Conservation (phyloP, 2,797 vertebrate species). For the Clarias pachynema region DNA sequence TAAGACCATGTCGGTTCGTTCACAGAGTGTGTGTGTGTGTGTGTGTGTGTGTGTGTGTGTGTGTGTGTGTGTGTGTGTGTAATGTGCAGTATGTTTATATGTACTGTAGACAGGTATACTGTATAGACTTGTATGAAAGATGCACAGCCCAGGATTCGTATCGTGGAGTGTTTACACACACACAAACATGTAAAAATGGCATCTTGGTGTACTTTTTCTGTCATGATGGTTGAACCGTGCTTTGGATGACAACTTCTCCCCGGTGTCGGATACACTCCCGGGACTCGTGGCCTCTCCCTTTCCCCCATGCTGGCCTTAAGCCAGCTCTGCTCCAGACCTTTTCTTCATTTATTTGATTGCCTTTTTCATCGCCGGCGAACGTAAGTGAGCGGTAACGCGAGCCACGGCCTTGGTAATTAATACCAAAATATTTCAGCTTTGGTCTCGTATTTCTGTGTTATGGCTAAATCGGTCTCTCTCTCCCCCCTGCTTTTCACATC, state of each 20-base stretch:
- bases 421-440: conserved; percentile 81
- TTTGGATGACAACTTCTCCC: conserved; percentile 63
- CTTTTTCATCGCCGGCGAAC: conserved; percentile 65
- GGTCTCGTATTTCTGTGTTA: conserved; percentile 79
- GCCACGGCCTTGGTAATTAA: conserved; percentile 74
- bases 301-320: conserved; percentile 58
- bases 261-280: conserved; percentile 59
- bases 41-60: not conserved
- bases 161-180: conserved; percentile 55
- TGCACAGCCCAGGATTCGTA: conserved; percentile 25
- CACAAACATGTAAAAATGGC: conserved; percentile 58
- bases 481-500: conserved; percentile 75
- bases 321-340: conserved; percentile 58
- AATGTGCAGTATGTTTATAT: not conserved
- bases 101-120: not conserved
- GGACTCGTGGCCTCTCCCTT: conserved; percentile 58
- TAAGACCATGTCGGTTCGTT: conserved; percentile 36
- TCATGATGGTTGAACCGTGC: conserved; percentile 49
- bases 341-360: conserved; percentile 68
- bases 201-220: conserved; percentile 58
- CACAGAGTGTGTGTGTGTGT: conserved; percentile 5
- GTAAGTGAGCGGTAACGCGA: conserved; percentile 67
- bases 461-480: conserved; percentile 80
- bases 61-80: conserved; percentile 15
- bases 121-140: not conserved